These are phyloP conservation scores for Manis crassicaudata DNA, from an alignment of 2,797 vertebrate species.

Conservation along the genomic window DNA sequence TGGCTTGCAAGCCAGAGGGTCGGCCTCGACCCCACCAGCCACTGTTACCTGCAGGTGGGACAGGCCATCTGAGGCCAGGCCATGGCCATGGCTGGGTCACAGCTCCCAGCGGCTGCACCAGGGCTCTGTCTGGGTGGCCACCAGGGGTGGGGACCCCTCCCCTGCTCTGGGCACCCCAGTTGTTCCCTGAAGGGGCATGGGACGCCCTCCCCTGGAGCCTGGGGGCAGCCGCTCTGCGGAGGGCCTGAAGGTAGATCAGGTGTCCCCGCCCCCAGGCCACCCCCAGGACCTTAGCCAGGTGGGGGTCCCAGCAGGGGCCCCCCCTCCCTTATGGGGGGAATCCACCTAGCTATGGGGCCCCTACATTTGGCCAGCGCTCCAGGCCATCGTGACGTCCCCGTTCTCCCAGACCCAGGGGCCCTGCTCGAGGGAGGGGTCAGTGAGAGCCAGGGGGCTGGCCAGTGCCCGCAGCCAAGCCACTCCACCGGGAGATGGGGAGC, in stretches of 20 bases:
- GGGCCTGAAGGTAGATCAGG: not conserved
- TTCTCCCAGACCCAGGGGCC: not conserved
- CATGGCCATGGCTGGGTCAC: fast-evolving
- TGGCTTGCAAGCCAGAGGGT: not conserved
- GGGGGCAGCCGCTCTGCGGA: not conserved
- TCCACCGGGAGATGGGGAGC: not conserved
- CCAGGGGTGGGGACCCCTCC: too few relatives aligned
- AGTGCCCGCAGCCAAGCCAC: not conserved
- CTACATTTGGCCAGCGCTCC: not conserved
- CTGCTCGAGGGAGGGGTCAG: not conserved
- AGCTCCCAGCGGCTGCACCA: not conserved
- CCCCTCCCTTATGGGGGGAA: not conserved
- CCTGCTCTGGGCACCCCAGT: fast-evolving
- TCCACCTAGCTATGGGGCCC: not conserved
- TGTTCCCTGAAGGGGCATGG: not conserved
- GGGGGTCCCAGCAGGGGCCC: not conserved
- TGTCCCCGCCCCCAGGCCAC: fast-evolving
- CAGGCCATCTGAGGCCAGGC: not conserved
- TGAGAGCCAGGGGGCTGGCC: not conserved
- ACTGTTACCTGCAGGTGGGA: not conserved
- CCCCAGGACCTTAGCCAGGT: not conserved
- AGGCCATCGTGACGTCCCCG: fast-evolving
- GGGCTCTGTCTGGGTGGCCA: too few relatives aligned
- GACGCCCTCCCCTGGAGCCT: not conserved
- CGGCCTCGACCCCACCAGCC: fast-evolving